Evolutionary conservation across 92 coral and sea anemone genomes (phyloP), one percentile per base, ranked within the genome.

Genomic region (Siderastrea siderea): DNA sequence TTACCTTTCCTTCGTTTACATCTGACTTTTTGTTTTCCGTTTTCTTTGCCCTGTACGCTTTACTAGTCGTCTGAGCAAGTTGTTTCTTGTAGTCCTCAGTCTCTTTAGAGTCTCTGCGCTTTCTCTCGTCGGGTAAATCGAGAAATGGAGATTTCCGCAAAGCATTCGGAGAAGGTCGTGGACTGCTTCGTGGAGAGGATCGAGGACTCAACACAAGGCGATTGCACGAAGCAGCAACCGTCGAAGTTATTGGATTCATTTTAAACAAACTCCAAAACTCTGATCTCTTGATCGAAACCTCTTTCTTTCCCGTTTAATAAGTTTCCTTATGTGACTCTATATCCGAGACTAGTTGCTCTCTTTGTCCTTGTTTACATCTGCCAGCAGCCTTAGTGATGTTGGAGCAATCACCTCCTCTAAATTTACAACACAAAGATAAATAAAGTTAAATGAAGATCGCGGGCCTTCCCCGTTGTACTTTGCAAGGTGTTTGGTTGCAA

Each of bases 211-310:
- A 49, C 5, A 58, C 77, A 15, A 90, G 72, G 2, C 92, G 87
- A 74, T 65, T 79, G 49, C 95, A 88, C 38, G 92, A 88, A 4
- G 87, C 95, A 49, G 92, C 90, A 16, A 83, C 87, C 16, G 90
- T 84, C 38, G 90, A 87, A 1, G 92, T 88, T 44, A 92, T 92
- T 1, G 95, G 95, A 88, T 92, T 92, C 95, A 92, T 92, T 26
- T 55, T 44, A 67, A 68, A 15, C 70, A 51, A 26, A 69, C n/a
- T 68, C 55, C 86, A 16, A 58, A 82, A 57, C 49, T 46, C 52
- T 38, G 13, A 26, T 17, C 59, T 16, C 65, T 68, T 26, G 50
- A n/a, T 13, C 16, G 15, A 43, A 43, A 14, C 49, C 68, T 47
- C 43, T 80, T 53, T 67, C 43, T 51, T 80, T 38, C 59, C 14